Conservation (phyloP, 2,888 invertebrate species). For the Agelastica alni region DNA sequence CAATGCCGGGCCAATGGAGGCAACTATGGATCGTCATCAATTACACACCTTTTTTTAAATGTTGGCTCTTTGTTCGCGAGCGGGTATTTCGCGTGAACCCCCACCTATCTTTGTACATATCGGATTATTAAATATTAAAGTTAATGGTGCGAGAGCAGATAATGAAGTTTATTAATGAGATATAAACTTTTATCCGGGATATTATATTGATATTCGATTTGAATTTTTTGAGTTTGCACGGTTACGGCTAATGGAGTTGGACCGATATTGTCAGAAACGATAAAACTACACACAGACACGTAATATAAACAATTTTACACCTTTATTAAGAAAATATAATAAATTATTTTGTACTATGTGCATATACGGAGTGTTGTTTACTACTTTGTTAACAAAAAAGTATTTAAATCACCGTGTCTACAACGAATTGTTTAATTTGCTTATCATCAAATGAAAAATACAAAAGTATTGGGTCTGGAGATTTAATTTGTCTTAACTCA, state of each 20-base stretch:
- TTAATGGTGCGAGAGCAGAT: constrained; percentile 37
- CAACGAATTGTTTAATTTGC: no score
- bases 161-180: constrained; percentile 29
- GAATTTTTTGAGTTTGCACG: background rate
- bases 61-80: constrained; percentile 43
- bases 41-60: constrained; percentile 42
- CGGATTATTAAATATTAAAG: constrained; percentile 37
- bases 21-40: constrained; percentile 35
- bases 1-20: constrained; percentile 26
- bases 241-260: background rate
- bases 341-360: no score
- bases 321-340: no score
- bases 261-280: background rate
- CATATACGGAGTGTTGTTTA: no score
- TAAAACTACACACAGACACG: background rate
- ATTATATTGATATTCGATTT: constrained; percentile 11
- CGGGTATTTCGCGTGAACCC: constrained; percentile 30
- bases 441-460: no score
- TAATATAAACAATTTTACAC: no score
- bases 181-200: constrained; percentile 17
- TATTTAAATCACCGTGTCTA: no score
- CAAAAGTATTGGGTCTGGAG: no score
- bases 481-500: no score
- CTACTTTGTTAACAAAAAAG: no score
- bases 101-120: constrained; percentile 34